Percentiles rank a stretch among this genome's conserved stretches.
Conservation (phyloP, 2,797 vertebrate genomes). For the Ceryle rudis region DNA sequence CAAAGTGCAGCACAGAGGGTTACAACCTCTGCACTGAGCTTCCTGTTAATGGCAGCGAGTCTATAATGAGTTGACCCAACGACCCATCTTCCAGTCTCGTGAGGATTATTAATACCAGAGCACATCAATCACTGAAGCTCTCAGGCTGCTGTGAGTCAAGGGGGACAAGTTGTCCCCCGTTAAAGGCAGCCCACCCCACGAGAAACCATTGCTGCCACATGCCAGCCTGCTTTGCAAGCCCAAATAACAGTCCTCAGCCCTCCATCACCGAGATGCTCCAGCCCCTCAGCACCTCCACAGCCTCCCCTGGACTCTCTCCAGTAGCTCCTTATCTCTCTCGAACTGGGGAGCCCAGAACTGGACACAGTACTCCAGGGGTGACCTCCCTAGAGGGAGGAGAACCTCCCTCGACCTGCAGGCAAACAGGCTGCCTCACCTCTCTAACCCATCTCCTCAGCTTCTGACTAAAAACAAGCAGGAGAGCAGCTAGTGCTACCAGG, state of each 20-base stretch:
- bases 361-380: background rate
- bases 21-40: background rate
- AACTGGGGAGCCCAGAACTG: background rate
- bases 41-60: background rate
- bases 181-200: background rate
- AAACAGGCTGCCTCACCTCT: background rate
- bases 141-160: rapidly evolving
- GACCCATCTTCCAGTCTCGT: background rate
- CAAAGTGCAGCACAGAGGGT: background rate
- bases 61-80: background rate
- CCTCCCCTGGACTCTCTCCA: background rate
- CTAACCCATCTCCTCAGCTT: background rate
- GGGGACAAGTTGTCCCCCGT: too few species aligned
- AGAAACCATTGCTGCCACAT: rapidly evolving
- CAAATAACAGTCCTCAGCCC: too few species aligned
- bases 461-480: background rate
- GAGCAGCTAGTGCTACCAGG: background rate
- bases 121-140: background rate
- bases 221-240: background rate
- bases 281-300: too few species aligned
- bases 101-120: background rate
- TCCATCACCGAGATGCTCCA: too few species aligned
- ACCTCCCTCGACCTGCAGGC: background rate
- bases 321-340: too few species aligned
- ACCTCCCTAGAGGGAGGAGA: background rate